Conservation (phyloP, 2,888 invertebrate genomes). For the Aquatica leii region DNA sequence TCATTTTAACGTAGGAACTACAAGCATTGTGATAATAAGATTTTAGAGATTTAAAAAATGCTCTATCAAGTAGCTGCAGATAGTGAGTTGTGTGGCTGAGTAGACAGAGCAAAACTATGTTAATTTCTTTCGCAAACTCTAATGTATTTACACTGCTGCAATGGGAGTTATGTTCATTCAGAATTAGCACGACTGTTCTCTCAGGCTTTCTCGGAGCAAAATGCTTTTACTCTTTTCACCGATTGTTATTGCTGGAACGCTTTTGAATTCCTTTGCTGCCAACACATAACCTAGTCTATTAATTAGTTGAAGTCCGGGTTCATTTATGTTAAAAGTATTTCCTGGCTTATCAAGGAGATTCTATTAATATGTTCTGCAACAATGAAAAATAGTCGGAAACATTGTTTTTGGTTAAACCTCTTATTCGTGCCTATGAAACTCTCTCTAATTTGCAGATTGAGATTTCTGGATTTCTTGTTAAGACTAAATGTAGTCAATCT, state of each 20-base stretch:
- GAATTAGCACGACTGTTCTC: constrained; percentile 8
- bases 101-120: constrained; percentile 15
- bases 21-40: background rate
- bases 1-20: background rate
- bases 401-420: background rate
- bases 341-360: background rate
- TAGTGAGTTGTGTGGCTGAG: constrained; percentile 30
- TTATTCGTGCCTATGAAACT: background rate
- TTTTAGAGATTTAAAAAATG: constrained; percentile 24
- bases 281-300: background rate
- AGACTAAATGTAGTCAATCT: background rate
- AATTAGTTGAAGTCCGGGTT: background rate
- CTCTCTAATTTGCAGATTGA: background rate
- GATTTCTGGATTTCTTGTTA: background rate
- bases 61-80: constrained; percentile 41
- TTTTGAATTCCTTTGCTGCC: background rate
- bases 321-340: background rate
- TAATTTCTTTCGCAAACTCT: constrained; percentile 16
- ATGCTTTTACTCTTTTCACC: background rate
- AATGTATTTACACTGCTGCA: constrained; percentile 10
- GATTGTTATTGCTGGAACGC: background rate
- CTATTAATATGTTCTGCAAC: background rate
- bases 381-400: background rate
- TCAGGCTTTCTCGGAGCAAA: background rate
- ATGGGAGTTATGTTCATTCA: constrained; percentile 18